These are phyloP conservation scores for Ptilonorhynchus violaceus DNA, from an alignment of 2,113 vertebrate species.

Conservation along the genomic window DNA sequence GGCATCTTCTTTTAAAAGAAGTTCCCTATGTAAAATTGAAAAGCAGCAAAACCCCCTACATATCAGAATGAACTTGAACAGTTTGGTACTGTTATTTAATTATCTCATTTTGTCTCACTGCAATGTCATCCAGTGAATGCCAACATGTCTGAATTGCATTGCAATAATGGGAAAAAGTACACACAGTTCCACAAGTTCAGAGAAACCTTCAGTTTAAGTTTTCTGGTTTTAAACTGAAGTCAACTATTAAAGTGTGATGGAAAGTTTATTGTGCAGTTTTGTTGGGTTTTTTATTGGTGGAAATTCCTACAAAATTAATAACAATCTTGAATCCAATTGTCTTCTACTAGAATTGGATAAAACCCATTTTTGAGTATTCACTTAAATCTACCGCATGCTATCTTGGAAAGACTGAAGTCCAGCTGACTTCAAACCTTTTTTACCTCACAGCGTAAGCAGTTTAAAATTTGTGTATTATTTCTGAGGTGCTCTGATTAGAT, in stretches of 20 bases:
- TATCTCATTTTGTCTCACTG: neutral
- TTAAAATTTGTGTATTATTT: neutral
- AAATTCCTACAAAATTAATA: neutral
- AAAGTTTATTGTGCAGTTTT: neutral
- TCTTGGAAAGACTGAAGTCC: neutral
- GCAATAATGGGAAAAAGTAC: neutral
- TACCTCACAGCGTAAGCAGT: neutral
- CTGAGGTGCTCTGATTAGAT: neutral
- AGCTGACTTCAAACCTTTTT: neutral
- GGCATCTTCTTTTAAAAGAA: neutral
- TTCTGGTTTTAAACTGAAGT: neutral
- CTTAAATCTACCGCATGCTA: neutral
- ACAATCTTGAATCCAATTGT: neutral
- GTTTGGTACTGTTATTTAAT: neutral
- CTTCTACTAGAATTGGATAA: neutral
- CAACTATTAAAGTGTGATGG: neutral
- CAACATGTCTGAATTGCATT: neutral
- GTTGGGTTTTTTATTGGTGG: neutral
- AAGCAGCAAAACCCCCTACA: neutral
- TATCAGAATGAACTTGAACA: neutral
- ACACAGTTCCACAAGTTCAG: neutral
- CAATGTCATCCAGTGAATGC: neutral
- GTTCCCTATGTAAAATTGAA: neutral
- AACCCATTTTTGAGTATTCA: neutral
- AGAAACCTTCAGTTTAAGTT: neutral